phyloP scores from a whole-genome alignment of 2,888 invertebrate species.

The Dicroscelio sp. region DNA sequence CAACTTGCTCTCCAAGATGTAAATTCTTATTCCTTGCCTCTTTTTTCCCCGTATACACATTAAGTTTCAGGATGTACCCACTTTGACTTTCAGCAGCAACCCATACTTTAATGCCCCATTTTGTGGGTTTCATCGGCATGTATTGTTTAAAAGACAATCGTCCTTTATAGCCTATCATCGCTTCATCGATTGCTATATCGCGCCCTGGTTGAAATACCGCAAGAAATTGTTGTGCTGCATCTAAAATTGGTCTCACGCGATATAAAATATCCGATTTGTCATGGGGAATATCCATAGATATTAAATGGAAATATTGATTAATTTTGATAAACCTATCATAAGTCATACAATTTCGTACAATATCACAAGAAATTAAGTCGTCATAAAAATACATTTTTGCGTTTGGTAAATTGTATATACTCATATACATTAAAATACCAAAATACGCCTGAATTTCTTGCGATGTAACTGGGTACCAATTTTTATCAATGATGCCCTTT shows the following conservation, averaged over 20 bases:
- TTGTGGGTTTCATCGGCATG: conserved; percentile 66
- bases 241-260: conserved; percentile 27
- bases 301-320: conserved; percentile 46
- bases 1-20: neutral
- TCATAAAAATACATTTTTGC: neutral
- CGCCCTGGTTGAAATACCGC: conserved; percentile 15
- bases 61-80: conserved; percentile 4
- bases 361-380: neutral
- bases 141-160: conserved; percentile 65
- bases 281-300: too few species aligned
- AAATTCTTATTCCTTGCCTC: neutral
- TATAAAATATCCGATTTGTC: too few species aligned
- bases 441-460: conserved; percentile 1
- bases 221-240: neutral
- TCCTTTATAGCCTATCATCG: conserved; percentile 60
- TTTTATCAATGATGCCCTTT: neutral
- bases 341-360: conserved; percentile 14
- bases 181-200: conserved; percentile 43
- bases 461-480: neutral
- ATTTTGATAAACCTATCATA: conserved; percentile 11
- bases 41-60: conserved; percentile 13
- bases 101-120: conserved; percentile 50
- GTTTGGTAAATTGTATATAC: conserved; percentile 1
- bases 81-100: neutral
- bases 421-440: conserved; percentile 17